Conservation (phyloP, 2,888 invertebrate genomes). For the Drosophila subsilvestris region DNA sequence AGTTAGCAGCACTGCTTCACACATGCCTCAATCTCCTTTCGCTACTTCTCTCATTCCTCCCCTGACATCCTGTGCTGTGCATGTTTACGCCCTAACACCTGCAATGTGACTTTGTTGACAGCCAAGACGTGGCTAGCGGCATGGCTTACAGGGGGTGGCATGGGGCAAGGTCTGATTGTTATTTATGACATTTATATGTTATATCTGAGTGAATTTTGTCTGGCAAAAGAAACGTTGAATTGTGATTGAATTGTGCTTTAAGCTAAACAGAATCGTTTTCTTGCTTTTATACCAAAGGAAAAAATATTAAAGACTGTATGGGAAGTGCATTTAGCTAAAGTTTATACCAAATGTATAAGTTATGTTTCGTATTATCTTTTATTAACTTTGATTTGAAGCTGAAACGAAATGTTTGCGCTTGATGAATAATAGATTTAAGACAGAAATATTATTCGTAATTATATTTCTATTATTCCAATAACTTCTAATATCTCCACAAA, state of each 20-base stretch:
- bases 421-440: too few relatives aligned
- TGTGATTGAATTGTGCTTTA: neutral
- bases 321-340: neutral
- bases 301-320: neutral
- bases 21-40: neutral
- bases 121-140: constrained; percentile 20
- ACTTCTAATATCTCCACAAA: too few relatives aligned
- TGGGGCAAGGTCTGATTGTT: constrained; percentile 11
- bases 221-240: neutral
- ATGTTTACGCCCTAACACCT: constrained; percentile 61
- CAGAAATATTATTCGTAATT: too few relatives aligned
- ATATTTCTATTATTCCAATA: too few relatives aligned
- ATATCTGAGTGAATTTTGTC: constrained; percentile 11
- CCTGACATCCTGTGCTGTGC: constrained; percentile 14
- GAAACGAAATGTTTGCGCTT: too few relatives aligned
- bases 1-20: constrained; percentile 36
- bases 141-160: neutral
- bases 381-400: too few relatives aligned
- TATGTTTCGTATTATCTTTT: too few relatives aligned
- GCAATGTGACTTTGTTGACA: constrained; percentile 44
- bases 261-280: neutral
- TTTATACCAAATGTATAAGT: too few relatives aligned
- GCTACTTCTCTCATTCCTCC: neutral
- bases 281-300: neutral
- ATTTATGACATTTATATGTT: constrained; percentile 29